Evolutionary conservation across 1,140 invertebrate species (phyloP).

Genomic region (Lasioglossum baleicum): DNA sequence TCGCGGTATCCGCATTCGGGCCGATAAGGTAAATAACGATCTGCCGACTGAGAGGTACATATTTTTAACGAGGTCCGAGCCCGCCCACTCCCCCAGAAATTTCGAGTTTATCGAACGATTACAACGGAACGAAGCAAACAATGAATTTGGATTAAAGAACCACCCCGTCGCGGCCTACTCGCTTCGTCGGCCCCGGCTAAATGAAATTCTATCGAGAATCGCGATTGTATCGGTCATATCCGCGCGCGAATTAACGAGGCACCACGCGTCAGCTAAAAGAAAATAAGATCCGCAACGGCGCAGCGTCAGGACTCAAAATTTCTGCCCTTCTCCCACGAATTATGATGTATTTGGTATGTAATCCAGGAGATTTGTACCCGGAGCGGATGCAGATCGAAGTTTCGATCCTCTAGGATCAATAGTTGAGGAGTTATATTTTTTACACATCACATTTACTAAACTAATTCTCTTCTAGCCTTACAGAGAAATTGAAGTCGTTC

Average conservation of each 20-base stretch:
- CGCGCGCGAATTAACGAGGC: not conserved
- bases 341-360: too few species aligned
- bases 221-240: not conserved
- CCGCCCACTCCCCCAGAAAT: not conserved
- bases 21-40: conserved; percentile 52
- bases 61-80: conserved; percentile 33
- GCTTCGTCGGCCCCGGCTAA: not conserved
- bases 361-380: too few species aligned
- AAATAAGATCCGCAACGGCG: not conserved
- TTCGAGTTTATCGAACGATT: conserved; percentile 17
- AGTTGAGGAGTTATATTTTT: too few species aligned
- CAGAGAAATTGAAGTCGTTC: too few species aligned
- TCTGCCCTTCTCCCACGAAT: too few species aligned
- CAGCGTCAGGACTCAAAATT: too few species aligned
- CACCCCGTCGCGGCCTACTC: not conserved
- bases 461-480: too few species aligned
- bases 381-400: too few species aligned
- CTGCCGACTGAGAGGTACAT: conserved; percentile 10
- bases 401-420: too few species aligned
- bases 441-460: too few species aligned
- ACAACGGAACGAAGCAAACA: conserved; percentile 3
- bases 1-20: conserved; percentile 47
- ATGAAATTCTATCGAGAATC: conserved; percentile 14
- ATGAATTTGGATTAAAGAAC: conserved; percentile 13
- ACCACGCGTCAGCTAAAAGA: not conserved